Percentiles rank a stretch among this genome's conserved stretches.
Evolutionary conservation across 2,113 vertebrate genomes (phyloP).

Genomic region (Nothoprocta perdicaria): DNA sequence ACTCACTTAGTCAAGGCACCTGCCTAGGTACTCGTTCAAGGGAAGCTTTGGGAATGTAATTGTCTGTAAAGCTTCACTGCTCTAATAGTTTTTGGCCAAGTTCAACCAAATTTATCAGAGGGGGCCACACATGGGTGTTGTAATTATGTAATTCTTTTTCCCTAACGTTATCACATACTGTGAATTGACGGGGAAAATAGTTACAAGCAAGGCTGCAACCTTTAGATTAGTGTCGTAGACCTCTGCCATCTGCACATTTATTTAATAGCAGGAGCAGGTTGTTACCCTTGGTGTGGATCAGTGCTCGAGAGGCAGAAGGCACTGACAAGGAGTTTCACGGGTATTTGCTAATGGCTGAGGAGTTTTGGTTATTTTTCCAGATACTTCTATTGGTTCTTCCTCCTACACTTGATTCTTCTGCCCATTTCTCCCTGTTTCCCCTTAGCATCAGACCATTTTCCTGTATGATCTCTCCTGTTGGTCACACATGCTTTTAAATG

Average conservation of each 20-base stretch:
- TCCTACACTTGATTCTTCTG: background rate
- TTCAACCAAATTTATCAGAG: constrained; percentile 62
- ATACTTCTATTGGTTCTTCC: background rate
- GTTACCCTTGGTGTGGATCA: background rate
- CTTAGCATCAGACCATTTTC: background rate
- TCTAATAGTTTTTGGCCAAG: constrained; percentile 37
- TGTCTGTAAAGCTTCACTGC: constrained; percentile 11
- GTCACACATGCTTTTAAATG: accelerated
- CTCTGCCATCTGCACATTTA: constrained; percentile 1
- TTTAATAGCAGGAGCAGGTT: background rate
- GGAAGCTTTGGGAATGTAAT: constrained; percentile 25
- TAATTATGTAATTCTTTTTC: background rate
- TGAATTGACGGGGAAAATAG: background rate
- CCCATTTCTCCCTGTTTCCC: background rate
- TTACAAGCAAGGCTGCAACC: constrained; percentile 29
- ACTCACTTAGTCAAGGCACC: constrained; percentile 10
- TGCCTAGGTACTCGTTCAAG: constrained; percentile 2
- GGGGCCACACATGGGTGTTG: constrained; percentile 36
- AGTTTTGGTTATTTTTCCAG: constrained; percentile 4
- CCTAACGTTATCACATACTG: constrained; percentile 24
- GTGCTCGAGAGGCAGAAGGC: background rate
- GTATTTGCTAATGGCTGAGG: background rate
- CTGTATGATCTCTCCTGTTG: background rate
- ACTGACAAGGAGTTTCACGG: background rate
- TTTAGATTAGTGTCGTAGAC: constrained; percentile 52